Conservation (phyloP, 2,888 invertebrate genomes). For the Lycia hirtaria region DNA sequence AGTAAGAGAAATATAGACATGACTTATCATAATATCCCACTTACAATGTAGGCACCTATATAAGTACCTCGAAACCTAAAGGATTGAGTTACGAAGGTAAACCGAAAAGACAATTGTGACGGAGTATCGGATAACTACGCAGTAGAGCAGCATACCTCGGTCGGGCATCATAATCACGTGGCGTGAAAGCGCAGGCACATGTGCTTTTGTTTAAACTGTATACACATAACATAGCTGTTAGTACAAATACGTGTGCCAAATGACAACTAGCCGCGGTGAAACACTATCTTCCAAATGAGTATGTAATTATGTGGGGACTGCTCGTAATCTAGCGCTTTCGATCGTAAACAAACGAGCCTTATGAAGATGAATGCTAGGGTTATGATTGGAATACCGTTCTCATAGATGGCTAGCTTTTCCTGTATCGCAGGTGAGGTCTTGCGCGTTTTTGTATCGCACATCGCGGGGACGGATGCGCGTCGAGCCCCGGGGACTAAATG, state of each 20-base stretch:
- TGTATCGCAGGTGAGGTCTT: conserved; percentile 78
- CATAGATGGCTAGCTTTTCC: conserved; percentile 83
- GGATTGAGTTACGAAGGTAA: background rate
- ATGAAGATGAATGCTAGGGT: conserved; percentile 52
- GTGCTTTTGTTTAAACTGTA: conserved; percentile 73
- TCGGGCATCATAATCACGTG: conserved; percentile 71
- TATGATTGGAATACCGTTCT: conserved; percentile 76
- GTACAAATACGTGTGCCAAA: conserved; percentile 69
- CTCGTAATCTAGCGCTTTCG: conserved; percentile 54
- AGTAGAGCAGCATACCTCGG: conserved; percentile 63
- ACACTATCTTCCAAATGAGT: conserved; percentile 59
- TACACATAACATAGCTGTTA: conserved; percentile 40
- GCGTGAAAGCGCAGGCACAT: conserved; percentile 76
- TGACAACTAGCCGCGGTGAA: conserved; percentile 76
- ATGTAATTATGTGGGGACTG: conserved; percentile 34
- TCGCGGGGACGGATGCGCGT: conserved; percentile 71
- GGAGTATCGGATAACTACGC: conserved; percentile 48
- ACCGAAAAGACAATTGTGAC: conserved; percentile 48
- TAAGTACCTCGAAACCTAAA: background rate
- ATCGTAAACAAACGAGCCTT: conserved; percentile 61
- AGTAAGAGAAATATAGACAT: background rate
- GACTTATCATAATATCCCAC: background rate
- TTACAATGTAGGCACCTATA: background rate
- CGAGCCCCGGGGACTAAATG: conserved; percentile 66
- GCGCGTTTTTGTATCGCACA: conserved; percentile 76